Base-by-base conservation (phyloP, 2,113 vertebrate genomes). In the Rhinopithecus roxellana region DNA sequence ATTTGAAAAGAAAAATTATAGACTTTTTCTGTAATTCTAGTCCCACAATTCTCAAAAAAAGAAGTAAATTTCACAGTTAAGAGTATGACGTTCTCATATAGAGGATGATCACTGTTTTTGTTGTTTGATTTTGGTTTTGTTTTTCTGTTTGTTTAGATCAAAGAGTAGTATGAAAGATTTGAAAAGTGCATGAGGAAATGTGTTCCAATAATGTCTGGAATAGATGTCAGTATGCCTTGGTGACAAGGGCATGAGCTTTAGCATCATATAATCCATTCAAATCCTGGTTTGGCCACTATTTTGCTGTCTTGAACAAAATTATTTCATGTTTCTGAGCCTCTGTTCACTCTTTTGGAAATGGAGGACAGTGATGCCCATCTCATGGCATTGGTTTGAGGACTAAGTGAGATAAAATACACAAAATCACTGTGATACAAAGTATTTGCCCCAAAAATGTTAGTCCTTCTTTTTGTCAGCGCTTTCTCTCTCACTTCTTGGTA, bases 1-100 rank as follows among this genome's bases (percentile, higher is more conserved):
- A 79, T 81, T 75, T 97, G 43, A 89, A 91, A 94, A 89, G 64
- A 78, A 89, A 84, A 88, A 40, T 74, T 83, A 55, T 7, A 96
- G 20, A 13, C 79, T 64, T 64, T 64, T 64, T 64, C 61, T 32
- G 61, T 64, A 32, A 64, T 64, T 64, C 61, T 64, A 64, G 74
- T 38, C 18, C 25, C 69, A 84, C 27, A 86, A 87, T 77, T 91
- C 30, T 95, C 78, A 89, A 92, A 35, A 79, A 59, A 69, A 84
- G 82, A 86, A 38, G 4, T 32, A 30, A 92, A 80, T 45, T 20
- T 78, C 72, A 79, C 30, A 75, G 27, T 79, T 86, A 52, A 81
- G 8, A 70, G 8, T 18, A 64, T 55, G 57, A 48, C 25, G 61
- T 78, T 96, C 8, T 79, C 38, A 81, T 50, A 16, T 3, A 69